Evolutionary conservation across 2,888 invertebrate genomes (phyloP).

Genomic region (Phytoseiulus persimilis): DNA sequence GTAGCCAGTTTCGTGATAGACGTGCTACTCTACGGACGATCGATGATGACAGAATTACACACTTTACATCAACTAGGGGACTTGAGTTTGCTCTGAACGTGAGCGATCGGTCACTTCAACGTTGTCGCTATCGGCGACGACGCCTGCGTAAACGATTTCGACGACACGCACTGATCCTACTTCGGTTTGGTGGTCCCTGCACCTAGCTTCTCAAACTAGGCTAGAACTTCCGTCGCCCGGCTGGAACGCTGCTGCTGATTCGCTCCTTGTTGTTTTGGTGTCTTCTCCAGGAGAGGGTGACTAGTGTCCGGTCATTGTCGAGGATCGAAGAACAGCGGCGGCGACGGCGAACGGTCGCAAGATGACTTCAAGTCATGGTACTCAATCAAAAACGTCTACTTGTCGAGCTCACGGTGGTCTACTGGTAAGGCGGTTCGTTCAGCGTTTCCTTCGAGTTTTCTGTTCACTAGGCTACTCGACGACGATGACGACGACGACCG

Average conservation of each 20-base stretch:
- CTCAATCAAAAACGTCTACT: not conserved
- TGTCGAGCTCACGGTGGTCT: not conserved
- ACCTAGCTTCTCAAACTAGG: not conserved
- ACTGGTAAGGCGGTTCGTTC: not conserved
- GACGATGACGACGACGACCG: not conserved
- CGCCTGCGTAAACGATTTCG: not conserved
- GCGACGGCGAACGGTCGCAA: too few species aligned
- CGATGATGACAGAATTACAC: not conserved
- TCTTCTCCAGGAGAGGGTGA: not conserved
- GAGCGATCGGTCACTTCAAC: not conserved
- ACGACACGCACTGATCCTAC: not conserved
- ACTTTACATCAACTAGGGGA: not conserved
- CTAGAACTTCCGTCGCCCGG: not conserved
- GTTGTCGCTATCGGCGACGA: not conserved
- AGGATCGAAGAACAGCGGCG: not conserved
- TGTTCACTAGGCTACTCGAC: not conserved
- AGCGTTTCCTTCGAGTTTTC: not conserved
- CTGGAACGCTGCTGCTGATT: not conserved
- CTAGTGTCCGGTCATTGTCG: not conserved
- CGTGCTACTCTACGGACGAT: slow-evolving; percentile 5
- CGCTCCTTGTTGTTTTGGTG: not conserved
- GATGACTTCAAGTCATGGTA: too few species aligned
- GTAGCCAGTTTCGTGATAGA: not conserved
- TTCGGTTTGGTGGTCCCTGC: not conserved
- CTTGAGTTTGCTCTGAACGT: not conserved